phyloP scores from a whole-genome alignment of 2,113 vertebrate genomes.

The Caloenas nicobarica region DNA sequence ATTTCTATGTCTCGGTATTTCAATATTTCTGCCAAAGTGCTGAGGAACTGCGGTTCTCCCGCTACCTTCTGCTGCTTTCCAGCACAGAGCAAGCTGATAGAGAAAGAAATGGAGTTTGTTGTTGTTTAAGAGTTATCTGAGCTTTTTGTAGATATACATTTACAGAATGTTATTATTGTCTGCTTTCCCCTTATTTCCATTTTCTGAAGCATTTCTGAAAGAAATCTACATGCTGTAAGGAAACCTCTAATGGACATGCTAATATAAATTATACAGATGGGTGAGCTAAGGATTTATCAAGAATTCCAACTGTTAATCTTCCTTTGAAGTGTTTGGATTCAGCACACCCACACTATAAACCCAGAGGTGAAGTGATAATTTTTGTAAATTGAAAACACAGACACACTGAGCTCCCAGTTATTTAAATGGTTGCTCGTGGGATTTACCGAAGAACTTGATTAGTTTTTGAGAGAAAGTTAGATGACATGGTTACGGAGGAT shows the following conservation, averaged over 20 bases:
- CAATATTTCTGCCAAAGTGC: neutral
- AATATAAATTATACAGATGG: slow-evolving; percentile 49
- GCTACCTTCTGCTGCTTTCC: neutral
- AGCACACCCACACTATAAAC: slow-evolving; percentile 20
- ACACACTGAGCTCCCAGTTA: slow-evolving; percentile 7
- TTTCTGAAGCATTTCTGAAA: neutral
- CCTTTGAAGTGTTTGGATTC: slow-evolving; percentile 29
- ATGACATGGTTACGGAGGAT: neutral
- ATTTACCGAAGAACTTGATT: slow-evolving; percentile 1
- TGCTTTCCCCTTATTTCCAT: neutral
- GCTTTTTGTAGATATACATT: neutral
- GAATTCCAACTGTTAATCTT: slow-evolving; percentile 52
- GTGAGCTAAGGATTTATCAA: slow-evolving; percentile 45
- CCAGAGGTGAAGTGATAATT: slow-evolving; percentile 61
- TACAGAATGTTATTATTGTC: neutral
- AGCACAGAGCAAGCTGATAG: neutral
- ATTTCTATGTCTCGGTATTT: neutral
- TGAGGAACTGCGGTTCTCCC: neutral
- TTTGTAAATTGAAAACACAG: slow-evolving; percentile 43
- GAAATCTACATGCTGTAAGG: slow-evolving; percentile 1
- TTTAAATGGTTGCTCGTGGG: slow-evolving; percentile 34
- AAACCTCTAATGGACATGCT: slow-evolving; percentile 23
- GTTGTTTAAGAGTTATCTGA: neutral
- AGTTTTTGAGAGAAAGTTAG: neutral
- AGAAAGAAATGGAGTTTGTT: neutral